A percentile compares a stretch with the other conserved stretches of the same genome.
Evolutionary conservation across 2,797 vertebrate species (phyloP).

Genomic region (Hydrophis major): DNA sequence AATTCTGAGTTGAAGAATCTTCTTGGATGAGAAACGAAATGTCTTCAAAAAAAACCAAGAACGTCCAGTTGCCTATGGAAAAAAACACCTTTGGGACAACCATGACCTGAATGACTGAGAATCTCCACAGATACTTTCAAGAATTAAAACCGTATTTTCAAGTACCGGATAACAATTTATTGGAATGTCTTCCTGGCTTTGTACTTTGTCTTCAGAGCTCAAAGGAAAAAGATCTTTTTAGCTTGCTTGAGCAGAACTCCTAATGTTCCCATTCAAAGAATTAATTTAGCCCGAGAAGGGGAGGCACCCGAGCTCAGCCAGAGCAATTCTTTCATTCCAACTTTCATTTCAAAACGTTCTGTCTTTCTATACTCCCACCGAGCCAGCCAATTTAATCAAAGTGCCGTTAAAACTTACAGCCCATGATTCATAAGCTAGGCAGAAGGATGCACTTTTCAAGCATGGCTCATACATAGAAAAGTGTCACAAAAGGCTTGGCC

Average conservation of each 20-base stretch:
- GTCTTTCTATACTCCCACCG: not conserved
- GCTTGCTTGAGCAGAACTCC: not conserved
- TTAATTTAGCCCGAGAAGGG: not conserved
- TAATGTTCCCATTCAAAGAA: slow-evolving; percentile 47
- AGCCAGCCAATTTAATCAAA: not conserved
- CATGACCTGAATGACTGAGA: not conserved
- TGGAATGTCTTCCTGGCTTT: not conserved
- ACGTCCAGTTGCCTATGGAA: not conserved
- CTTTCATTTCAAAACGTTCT: not conserved
- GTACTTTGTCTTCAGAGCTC: not conserved
- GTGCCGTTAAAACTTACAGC: not conserved
- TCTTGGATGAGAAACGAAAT: not conserved
- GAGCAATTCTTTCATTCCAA: not conserved
- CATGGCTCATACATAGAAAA: not conserved
- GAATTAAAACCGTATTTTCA: not conserved
- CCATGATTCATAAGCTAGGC: not conserved
- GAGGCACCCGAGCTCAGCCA: not conserved
- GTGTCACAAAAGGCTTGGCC: not conserved
- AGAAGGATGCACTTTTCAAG: not conserved
- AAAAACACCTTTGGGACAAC: not conserved
- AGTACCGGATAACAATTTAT: not conserved
- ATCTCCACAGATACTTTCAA: not conserved
- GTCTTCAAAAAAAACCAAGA: not conserved
- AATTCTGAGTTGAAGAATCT: not conserved
- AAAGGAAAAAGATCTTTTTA: not conserved